phyloP scores from a whole-genome alignment of 2,797 vertebrate genomes.

The Phataginus tricuspis region DNA sequence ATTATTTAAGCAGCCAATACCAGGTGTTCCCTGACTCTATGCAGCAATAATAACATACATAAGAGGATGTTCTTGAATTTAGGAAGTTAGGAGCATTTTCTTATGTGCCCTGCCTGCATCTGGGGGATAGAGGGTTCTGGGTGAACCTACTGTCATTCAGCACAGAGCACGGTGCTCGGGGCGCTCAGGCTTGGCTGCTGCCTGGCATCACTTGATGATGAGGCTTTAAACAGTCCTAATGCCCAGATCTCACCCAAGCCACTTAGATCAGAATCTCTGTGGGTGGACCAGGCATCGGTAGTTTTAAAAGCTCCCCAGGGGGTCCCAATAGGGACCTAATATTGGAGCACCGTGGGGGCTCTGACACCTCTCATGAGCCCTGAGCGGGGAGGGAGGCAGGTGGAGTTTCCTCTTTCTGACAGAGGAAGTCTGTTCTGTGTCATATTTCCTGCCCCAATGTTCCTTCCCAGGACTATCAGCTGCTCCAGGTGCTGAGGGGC shows the following conservation, averaged over 20 bases:
- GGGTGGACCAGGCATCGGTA: background rate
- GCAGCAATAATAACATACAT: background rate
- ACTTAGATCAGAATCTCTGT: background rate
- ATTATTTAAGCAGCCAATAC: background rate
- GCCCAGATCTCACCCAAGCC: background rate
- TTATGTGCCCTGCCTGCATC: background rate
- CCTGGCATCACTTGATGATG: background rate
- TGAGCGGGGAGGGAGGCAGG: background rate
- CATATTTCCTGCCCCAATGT: background rate
- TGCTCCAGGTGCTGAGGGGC: background rate
- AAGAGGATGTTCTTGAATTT: background rate
- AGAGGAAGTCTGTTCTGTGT: background rate
- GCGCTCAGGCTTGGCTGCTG: background rate
- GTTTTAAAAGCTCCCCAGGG: background rate
- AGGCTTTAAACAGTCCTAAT: background rate
- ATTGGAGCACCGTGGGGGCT: background rate
- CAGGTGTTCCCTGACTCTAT: background rate
- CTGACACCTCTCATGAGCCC: background rate
- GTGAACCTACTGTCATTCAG: background rate
- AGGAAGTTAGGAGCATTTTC: background rate
- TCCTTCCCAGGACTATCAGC: background rate
- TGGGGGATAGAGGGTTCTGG: background rate
- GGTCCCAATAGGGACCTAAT: background rate
- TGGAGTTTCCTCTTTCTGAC: background rate
- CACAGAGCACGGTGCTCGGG: background rate